Evolutionary conservation across 2,113 vertebrate species (phyloP).

Genomic region (Tricholaema leucomelas): DNA sequence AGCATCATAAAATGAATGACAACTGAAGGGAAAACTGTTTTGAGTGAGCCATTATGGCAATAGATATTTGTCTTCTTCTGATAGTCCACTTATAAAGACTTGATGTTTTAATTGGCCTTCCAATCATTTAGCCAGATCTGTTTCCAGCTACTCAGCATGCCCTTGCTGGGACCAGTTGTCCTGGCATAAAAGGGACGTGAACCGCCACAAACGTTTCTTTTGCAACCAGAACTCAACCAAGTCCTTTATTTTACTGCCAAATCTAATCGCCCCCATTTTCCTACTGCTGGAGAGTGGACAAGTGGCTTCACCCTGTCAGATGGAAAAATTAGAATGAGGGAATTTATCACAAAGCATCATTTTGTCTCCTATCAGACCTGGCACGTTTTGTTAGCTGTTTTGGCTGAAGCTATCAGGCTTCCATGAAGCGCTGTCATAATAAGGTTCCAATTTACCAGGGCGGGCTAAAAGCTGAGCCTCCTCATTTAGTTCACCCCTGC

Average conservation of each 20-base stretch:
- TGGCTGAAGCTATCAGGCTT: not conserved
- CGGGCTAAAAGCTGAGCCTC: not conserved
- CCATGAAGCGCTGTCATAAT: not conserved
- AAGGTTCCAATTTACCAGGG: not conserved
- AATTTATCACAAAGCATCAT: not conserved
- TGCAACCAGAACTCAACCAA: not conserved
- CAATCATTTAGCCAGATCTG: not conserved
- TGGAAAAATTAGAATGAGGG: not conserved
- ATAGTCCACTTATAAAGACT: not conserved
- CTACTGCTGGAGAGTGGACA: not conserved
- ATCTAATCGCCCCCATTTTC: not conserved
- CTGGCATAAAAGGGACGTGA: not conserved
- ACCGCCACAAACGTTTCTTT: not conserved
- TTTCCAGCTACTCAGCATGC: not conserved
- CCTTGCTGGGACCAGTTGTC: not conserved
- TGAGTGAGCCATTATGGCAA: slow-evolving; percentile 28
- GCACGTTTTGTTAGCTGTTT: not conserved
- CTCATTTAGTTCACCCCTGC: not conserved
- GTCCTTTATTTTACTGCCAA: not conserved
- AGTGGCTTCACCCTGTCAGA: not conserved
- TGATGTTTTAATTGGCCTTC: slow-evolving; percentile 18
- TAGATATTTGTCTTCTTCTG: not conserved
- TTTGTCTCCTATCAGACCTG: not conserved
- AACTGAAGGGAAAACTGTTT: slow-evolving; percentile 23
- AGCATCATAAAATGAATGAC: slow-evolving; percentile 44